Evolutionary conservation across 1,140 invertebrate species (phyloP), one percentile per base, ranked within the genome.

Genomic region (Contarinia nasturtii): DNA sequence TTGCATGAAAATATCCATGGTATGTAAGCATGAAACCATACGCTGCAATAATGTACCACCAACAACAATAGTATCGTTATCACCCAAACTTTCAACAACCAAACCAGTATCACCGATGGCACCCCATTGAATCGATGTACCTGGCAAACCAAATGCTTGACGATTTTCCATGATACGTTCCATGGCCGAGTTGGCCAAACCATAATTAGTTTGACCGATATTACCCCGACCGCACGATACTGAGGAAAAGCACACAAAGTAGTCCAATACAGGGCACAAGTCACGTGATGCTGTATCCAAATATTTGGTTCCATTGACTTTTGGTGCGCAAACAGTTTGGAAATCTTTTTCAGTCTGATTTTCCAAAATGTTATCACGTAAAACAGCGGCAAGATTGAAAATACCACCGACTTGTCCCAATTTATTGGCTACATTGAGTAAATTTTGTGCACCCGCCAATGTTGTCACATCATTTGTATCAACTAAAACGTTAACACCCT

Each of bases 101-200:
- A 97, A 67, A 48, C 93, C 94, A 18, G 97, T 94, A 65, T 98
- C 93, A 51, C 90, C 93, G 56, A 98, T 88, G 38, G 91, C 90
- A 53, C 94, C 94, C 92, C 93, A 98, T 64, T 98, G 93, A 52
- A 98, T 88, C 19, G 92, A 88, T 15, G 93, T 67, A 37, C 73
- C 77, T 46, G 83, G 82, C 34, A 91, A 65, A n/a, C 82, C 87
- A 57, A 78, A 77, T 12, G 70, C 69, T 58, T 82, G 80, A 49
- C 94, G 73, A 45, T 77, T 71, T 67, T 97, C 92, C 54, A 84
- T 81, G 36, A 97, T 80, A 46, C 92, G 75, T 66, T 97, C 94
- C 90, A 96, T 97, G 5, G 81, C 80, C 0, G 90, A 94, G 66
- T 98, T 98, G 19, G 93, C 90, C 52, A 87, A 73, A 46, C 91